Base-by-base conservation (phyloP, 2,797 vertebrate genomes). In the Epinephelus malabaricus region DNA sequence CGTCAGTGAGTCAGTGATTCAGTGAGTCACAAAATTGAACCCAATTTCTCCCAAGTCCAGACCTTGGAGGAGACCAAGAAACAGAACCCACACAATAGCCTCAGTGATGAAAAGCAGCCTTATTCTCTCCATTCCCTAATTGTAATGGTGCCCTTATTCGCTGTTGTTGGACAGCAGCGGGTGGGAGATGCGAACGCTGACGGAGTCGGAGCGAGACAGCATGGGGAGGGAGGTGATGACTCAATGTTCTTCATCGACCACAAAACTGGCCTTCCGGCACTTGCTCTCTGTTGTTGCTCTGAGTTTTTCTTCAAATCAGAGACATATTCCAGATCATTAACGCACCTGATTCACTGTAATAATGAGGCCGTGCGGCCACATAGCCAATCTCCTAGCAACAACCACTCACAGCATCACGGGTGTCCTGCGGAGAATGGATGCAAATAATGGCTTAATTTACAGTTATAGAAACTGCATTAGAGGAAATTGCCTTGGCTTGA, bases 21-120 rank as follows among this genome's bases (percentile, higher is more conserved):
- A 78, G 40, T 79, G 83, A 93, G 82, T 92, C 91, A 89, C 76
- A 84, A 63, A 86, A 59, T 60, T 86, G 56, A 85, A 74, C 50
- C 77, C 40, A 69, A 19, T 65, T 84, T 53, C 67, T 79, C 60
- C 27, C 55, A 71, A 67, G 27, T 49, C 45, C 25, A 23, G 54
- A 23, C 34, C 50, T 58, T n/a, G 38, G 23, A 59, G 7, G 45
- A 77, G 58, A 59, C 46, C 21, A 47, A 73, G 78, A 64, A 76
- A 62, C 21, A 60, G 27, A 86, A 62, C 70, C 73, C 76, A 69
- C 67, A 85, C 83, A 85, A 78, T 78, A 49, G 53, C 60, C 50
- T 76, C 72, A 51, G 61, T 65, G 59, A 83, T 75, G 46, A 67
- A 71, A 71, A 68, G 67, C 67, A 77, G 68, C 72, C 79, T 62